Base-by-base conservation (phyloP, 23 tunicate species). In the Ciona savignyi region DNA sequence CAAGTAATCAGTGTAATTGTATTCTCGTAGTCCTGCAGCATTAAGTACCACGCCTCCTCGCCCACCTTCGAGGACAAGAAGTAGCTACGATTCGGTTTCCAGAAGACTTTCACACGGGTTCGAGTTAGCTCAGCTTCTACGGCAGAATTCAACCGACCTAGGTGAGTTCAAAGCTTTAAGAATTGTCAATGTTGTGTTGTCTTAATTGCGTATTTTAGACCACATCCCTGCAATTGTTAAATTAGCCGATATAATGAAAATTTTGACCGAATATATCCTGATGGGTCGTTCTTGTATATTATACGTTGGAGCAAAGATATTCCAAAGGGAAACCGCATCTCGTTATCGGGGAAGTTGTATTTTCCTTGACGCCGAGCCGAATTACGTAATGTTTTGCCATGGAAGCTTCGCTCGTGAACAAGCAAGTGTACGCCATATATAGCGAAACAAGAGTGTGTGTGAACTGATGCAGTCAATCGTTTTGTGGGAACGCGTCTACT, bases 41-140 rank as follows among this genome's bases (percentile, higher is more conserved):
- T n/a, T n/a, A n/a, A n/a, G n/a, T n/a, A n/a, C n/a, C n/a, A n/a
- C 72, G 0, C 84, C 82, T 0, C 96, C 96, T 4, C 73, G 74
- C 29, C 96, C 96, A 20, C 96, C 96, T 23, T 65, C 82, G 20
- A 76, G 96, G 22, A 70, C 96, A 11, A 60, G 81, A 51, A 89
- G 89, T 74, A 89, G 96, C 65, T 89, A 48, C 71, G 82, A 83
- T 64, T 78, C 86, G 15, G 83, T 72, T 33, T 75, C 95, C 9
- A 70, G 75, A 29, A 31, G 86, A 2, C 75, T 78, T 27, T 86
- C 84, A 3, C 93, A 86, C 42, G 85, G 93, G 60, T 70, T 75
- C 30, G 84, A 86, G 63, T 65, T 78, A 25, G 82, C 82, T 28
- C 82, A 83, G 56, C 56, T 42, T 42, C 9, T 42, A 15, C 56